Evolutionary conservation across 2,113 vertebrate species (phyloP), one percentile per base, ranked within the genome.

Genomic region (Rhinolophus ferrumequinum): DNA sequence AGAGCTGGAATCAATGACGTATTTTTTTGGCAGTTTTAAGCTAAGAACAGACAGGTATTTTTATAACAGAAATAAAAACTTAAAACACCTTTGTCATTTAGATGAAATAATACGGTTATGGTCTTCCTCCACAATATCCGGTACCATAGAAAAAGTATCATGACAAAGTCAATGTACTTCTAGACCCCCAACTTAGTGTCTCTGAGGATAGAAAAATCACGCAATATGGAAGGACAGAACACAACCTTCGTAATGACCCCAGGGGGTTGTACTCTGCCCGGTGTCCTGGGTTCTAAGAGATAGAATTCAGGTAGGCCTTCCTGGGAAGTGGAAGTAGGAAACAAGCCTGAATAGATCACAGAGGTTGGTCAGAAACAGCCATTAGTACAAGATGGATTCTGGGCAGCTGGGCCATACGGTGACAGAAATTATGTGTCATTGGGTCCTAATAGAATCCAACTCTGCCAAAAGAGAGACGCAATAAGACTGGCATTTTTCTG

Each of bases 401-500:
- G 82, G 88, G 88, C 58, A 5, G 41, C 38, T 1, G 73, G 84
- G 54, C n/a, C 21, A 33, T 47, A 41, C 26, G 44, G 19, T 26
- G 60, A 73, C 35, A 87, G 83, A 33, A 62, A 90, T n/a, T 64
- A 35, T 11, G 50, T 54, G 28, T 35, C 73, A 5, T 19, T 84
- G 50, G 56, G 80, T 18, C 82, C 83, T 60, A 60, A 75, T 4
- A 66, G 80, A 58, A 94, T 15, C 47, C 56, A 38, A 7, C 70
- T 97, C 79, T 90, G 87, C 64, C 56, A 12, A 88, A 86, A 72
- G 72, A 9, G 54, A 97, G 77, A 47, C 82, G 93, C n/a, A 38
- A 1, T 9, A 35, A 72, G 44, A 64, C 70, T 35, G 88, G 85
- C 41, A 70, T 93, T 47, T 88, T 72, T 85, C 62, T 92, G 41